Evolutionary conservation across 1,140 invertebrate species (phyloP).

Genomic region (Drosophila arawakana): DNA sequence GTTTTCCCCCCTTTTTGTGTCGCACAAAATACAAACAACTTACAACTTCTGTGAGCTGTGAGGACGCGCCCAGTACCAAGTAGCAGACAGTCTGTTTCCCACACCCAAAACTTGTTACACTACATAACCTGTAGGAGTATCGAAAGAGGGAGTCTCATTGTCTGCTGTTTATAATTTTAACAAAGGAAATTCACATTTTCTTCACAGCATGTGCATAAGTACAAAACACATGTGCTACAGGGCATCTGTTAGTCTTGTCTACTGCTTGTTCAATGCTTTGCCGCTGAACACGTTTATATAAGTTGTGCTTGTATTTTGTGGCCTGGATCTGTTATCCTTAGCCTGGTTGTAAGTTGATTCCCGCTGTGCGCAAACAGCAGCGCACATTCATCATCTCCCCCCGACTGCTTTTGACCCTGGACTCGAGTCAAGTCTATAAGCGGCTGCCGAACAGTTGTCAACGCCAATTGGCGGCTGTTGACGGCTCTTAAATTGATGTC

Average conservation of each 20-base stretch:
- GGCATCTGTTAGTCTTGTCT: constrained; percentile 18
- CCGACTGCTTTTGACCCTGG: too few relatives aligned
- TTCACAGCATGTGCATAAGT: not conserved
- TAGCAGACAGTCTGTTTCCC: constrained; percentile 7
- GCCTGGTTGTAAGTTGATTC: constrained; percentile 64
- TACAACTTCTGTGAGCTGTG: not conserved
- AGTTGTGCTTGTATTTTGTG: constrained; percentile 50
- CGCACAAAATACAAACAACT: constrained; percentile 13
- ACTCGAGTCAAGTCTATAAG: not conserved
- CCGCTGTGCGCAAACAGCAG: constrained; percentile 60
- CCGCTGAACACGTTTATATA: constrained; percentile 28
- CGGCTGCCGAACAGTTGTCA: constrained; percentile 58
- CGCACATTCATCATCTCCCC: constrained; percentile 49
- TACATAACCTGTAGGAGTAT: constrained; percentile 17
- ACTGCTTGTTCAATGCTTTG: not conserved
- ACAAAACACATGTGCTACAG: constrained; percentile 2
- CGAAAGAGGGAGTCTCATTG: too few relatives aligned
- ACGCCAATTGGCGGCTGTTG: constrained; percentile 65
- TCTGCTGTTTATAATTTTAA: not conserved
- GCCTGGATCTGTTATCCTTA: constrained; percentile 55
- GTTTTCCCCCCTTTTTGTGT: too few relatives aligned
- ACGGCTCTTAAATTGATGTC: constrained; percentile 77
- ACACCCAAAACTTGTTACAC: not conserved
- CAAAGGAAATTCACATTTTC: too few relatives aligned
- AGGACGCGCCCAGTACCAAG: constrained; percentile 33